A percentile compares a stretch with the other conserved stretches of the same genome.
Conservation (phyloP, 2,888 invertebrate species). For the Chymomyza procnemis region DNA sequence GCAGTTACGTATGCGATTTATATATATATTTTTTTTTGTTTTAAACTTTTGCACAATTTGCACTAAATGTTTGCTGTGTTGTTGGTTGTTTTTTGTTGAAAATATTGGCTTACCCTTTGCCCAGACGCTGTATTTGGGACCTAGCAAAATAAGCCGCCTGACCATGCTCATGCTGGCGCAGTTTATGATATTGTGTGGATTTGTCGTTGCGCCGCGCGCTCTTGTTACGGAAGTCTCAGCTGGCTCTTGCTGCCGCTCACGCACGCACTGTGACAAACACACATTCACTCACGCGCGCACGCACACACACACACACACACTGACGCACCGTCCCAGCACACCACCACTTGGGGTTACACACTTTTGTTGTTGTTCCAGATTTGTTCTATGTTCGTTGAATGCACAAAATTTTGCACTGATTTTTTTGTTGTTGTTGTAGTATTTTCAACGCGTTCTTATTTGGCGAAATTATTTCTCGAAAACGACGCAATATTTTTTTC, state of each 20-base stretch:
- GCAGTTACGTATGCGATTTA: conserved; percentile 66
- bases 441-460: no score
- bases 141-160: conserved; percentile 70
- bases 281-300: neutral
- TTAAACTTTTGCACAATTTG: conserved; percentile 51
- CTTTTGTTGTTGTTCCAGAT: conserved; percentile 17
- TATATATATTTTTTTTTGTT: neutral
- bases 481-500: conserved; percentile 53
- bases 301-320: conserved; percentile 1
- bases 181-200: neutral
- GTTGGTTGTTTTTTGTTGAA: conserved; percentile 1
- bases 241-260: conserved; percentile 37
- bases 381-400: conserved; percentile 20
- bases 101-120: conserved; percentile 63
- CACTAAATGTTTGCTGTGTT: conserved; percentile 21
- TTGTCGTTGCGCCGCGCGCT: no score
- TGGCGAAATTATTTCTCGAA: no score
- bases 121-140: conserved; percentile 73
- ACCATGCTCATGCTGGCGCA: conserved; percentile 69
- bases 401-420: neutral
- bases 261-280: conserved; percentile 10
- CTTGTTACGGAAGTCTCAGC: conserved; percentile 51
- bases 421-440: no score
- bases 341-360: no score
- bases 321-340: no score